Conservation (phyloP, 2,888 invertebrate species). For the Schrankia costaestrigalis region DNA sequence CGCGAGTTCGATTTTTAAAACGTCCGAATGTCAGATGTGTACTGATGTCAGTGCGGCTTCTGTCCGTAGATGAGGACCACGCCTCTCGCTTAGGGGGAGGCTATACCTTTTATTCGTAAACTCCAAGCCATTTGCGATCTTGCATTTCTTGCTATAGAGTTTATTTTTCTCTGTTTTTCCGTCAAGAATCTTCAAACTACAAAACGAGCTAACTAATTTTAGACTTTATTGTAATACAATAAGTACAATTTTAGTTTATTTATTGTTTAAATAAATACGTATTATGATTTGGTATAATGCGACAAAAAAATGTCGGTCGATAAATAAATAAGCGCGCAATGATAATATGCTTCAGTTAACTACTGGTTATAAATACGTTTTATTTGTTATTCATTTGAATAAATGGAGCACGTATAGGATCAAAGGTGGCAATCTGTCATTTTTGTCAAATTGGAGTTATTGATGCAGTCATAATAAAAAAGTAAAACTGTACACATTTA, state of each 20-base stretch:
- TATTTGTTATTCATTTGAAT: constrained; percentile 18
- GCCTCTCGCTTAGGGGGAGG: constrained; percentile 47
- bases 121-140: constrained; percentile 9
- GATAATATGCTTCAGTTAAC: constrained; percentile 27
- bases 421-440: no score
- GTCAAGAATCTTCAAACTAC: not conserved
- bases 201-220: constrained; percentile 1
- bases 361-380: constrained; percentile 22
- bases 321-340: constrained; percentile 31
- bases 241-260: constrained; percentile 5
- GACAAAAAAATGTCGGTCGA: constrained; percentile 31
- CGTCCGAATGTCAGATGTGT: constrained; percentile 48
- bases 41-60: constrained; percentile 44
- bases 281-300: constrained; percentile 31
- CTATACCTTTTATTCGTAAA: constrained; percentile 12
- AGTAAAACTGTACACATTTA: no score
- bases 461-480: no score
- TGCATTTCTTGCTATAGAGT: rapidly evolving
- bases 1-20: constrained; percentile 28
- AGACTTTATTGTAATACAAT: not conserved
- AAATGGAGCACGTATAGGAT: no score
- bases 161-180: constrained; percentile 1
- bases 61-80: constrained; percentile 39
- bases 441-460: no score
- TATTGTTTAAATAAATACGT: constrained; percentile 24